Conservation (phyloP, 2,113 vertebrate genomes). For the Bufo gargarizans region DNA sequence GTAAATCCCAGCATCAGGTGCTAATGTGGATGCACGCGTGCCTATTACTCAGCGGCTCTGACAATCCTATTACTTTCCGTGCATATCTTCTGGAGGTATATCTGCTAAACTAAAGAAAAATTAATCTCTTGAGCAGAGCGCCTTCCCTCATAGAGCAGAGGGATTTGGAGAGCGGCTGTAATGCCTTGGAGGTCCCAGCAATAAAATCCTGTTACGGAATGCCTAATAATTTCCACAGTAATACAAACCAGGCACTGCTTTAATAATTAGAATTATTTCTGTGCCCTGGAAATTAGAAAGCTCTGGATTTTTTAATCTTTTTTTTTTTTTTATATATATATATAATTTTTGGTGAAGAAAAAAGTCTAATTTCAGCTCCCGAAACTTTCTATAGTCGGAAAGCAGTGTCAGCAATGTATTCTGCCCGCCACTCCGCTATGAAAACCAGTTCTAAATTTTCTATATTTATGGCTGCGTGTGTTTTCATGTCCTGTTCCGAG, state of each 20-base stretch:
- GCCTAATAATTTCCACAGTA: neutral
- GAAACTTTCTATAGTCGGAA: neutral
- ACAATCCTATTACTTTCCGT: neutral
- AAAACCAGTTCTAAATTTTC: neutral
- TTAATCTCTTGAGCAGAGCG: conserved; percentile 14
- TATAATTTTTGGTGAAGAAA: neutral
- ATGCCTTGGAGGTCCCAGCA: conserved; percentile 22
- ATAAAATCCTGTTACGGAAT: neutral
- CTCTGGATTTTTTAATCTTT: neutral
- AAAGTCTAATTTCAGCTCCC: neutral
- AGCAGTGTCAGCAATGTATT: neutral
- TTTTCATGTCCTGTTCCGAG: neutral
- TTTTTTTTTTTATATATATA: too few species aligned
- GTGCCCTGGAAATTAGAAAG: neutral
- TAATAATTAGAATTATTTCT: conserved; percentile 1
- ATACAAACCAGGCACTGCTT: neutral
- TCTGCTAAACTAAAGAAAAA: conserved; percentile 18
- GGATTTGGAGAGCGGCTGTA: neutral
- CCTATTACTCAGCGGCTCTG: neutral
- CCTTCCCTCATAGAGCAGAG: neutral
- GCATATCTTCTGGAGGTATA: neutral
- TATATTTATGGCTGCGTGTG: neutral
- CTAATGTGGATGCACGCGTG: neutral
- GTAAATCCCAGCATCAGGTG: neutral
- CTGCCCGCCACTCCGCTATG: neutral